These are phyloP conservation scores for Gymnarchus niloticus DNA, from an alignment of 2,113 vertebrate species.

Conservation along the genomic window DNA sequence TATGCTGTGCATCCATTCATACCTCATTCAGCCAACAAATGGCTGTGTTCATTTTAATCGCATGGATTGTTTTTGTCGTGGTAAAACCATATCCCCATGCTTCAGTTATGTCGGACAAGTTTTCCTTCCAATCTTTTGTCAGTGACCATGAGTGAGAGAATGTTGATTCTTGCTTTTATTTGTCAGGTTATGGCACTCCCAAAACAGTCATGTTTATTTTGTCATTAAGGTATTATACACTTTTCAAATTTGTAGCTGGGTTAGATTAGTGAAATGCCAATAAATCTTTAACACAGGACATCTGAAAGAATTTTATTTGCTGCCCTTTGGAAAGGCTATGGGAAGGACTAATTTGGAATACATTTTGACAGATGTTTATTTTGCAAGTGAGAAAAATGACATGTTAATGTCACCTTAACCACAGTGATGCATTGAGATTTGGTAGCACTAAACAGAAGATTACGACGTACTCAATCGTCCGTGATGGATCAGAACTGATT, in stretches of 20 bases:
- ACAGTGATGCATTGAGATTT: not conserved
- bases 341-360: not conserved
- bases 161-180: not conserved
- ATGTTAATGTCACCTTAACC: slow-evolving; percentile 1
- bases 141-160: not conserved
- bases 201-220: too few species aligned
- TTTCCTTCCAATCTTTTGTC: not conserved
- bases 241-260: not conserved
- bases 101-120: not conserved
- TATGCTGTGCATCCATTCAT: not conserved
- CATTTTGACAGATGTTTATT: not conserved
- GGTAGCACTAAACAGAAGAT: not conserved
- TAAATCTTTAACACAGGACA: not conserved
- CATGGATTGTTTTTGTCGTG: not conserved
- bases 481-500: not conserved
- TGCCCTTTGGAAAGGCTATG: not conserved
- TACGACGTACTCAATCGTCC: not conserved
- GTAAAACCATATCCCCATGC: not conserved
- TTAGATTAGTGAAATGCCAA: not conserved
- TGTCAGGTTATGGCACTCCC: not conserved
- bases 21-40: not conserved
- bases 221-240: not conserved
- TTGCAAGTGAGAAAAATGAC: too few species aligned
- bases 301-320: not conserved
- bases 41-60: not conserved